Evolutionary conservation across 1,140 invertebrate species (phyloP), one percentile per base, ranked within the genome.

Genomic region (Drosophila subpulchrella): DNA sequence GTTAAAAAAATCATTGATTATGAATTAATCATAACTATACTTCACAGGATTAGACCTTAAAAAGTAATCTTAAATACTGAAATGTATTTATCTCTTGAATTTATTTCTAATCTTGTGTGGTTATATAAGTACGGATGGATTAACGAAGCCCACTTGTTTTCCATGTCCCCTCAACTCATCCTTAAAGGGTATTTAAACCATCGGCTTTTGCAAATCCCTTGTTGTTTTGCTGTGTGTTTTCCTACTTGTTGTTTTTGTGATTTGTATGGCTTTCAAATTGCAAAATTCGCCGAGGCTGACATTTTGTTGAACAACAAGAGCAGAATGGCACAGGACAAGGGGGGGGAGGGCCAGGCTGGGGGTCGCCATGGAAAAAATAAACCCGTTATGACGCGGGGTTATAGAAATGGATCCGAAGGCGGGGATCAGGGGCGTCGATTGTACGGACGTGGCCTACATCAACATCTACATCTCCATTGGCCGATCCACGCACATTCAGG

Each of bases 231-330:
- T 46, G 47, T 48, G 47, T 48, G 20, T 38, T 44, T 54, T 46
- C 54, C 27, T 42, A 51, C 41, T 51, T 62, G 59, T 48, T 63
- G 66, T 59, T 72, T 65, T 85, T 83, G 82, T 86, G 78, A 85
- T 86, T 88, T 86, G 82, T 86, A 83, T 88, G 82, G 82, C 82
- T 88, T 88, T 86, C 79, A 88, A 86, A 86, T 86, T 86, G 82
- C 83, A 60, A 88, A 86, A 86, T 88, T 86, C 75, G 82, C 83
- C 79, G 62, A 85, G 81, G 83, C 82, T 86, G 83, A 88, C 82
- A 86, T 82, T 55, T 85, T 81, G 79, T 81, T 78, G 74, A 85
- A 70, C 74, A 78, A 76, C 77, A 78, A 62, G 57, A 56, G 38
- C 36, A 50, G 20, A 32, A 17, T 36, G 15, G 50, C 30, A 27